Conservation (phyloP, 2,113 vertebrate species). For the Balaeniceps rex region DNA sequence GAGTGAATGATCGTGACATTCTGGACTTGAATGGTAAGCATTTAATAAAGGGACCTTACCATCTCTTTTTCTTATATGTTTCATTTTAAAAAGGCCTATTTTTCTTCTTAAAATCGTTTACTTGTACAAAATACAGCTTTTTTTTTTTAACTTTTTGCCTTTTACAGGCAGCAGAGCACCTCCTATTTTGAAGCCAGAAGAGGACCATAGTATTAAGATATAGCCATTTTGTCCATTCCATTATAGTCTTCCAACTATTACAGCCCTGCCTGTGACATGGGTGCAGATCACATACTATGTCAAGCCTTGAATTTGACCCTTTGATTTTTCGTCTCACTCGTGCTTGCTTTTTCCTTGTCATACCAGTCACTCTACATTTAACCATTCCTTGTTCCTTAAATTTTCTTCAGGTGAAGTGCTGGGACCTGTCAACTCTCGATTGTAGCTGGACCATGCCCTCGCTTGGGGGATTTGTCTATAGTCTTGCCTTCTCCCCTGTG, state of each 20-base stretch:
- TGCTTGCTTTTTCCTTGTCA: not conserved
- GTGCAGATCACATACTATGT: not conserved
- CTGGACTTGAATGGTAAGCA: not conserved
- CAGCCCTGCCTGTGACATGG: not conserved
- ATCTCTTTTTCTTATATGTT: not conserved
- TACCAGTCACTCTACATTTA: not conserved
- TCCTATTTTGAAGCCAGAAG: not conserved
- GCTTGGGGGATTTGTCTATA: slow-evolving; percentile 90
- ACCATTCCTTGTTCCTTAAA: not conserved
- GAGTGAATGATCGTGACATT: not conserved
- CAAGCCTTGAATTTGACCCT: not conserved
- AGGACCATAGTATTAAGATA: not conserved
- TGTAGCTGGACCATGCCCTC: slow-evolving; percentile 93
- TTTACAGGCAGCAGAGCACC: not conserved
- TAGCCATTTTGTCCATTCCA: not conserved
- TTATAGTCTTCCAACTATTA: not conserved
- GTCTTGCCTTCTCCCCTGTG: slow-evolving; percentile 89
- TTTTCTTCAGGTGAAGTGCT: slow-evolving; percentile 88
- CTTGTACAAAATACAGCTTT: not conserved
- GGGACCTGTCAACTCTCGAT: slow-evolving; percentile 86
- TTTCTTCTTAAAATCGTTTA: not conserved
- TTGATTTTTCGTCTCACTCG: not conserved
- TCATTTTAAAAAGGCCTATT: not conserved
- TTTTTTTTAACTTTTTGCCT: not conserved
- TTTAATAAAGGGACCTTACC: not conserved